phyloP scores from a whole-genome alignment of 1,140 invertebrate species.

The Diachasma alloeum region DNA sequence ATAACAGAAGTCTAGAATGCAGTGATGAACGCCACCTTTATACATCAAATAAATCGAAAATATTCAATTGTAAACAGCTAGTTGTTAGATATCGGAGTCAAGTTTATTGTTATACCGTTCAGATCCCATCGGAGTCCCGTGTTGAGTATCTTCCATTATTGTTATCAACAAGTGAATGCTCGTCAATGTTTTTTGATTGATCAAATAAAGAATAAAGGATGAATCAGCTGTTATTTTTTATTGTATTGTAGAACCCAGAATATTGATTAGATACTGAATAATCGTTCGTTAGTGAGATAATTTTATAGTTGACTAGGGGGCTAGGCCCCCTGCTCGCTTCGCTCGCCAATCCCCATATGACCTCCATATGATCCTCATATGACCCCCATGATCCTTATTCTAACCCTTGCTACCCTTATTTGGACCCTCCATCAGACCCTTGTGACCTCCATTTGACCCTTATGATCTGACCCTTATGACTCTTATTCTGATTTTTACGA shows the following conservation, averaged over 20 bases:
- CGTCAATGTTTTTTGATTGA: neutral
- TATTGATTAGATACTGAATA: neutral
- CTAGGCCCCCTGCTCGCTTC: too few relatives aligned
- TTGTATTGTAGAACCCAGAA: neutral
- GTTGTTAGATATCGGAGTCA: neutral
- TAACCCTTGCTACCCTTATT: too few relatives aligned
- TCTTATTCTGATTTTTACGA: too few relatives aligned
- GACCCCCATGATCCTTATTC: too few relatives aligned
- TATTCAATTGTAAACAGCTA: neutral
- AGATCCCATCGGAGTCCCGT: neutral
- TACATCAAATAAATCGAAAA: neutral
- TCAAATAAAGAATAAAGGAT: neutral
- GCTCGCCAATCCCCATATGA: too few relatives aligned
- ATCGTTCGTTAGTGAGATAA: too few relatives aligned
- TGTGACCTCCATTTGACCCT: too few relatives aligned
- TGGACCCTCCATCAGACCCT: too few relatives aligned
- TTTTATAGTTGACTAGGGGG: too few relatives aligned
- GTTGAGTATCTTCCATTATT: conserved; percentile 4
- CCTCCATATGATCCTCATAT: too few relatives aligned
- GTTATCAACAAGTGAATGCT: neutral
- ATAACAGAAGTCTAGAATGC: neutral
- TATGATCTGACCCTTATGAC: too few relatives aligned
- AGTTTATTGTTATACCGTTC: neutral
- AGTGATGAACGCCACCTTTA: conserved; percentile 13
- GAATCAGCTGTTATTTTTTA: neutral